Conservation (phyloP, 1,140 invertebrate genomes). For the Lucilia sericata region DNA sequence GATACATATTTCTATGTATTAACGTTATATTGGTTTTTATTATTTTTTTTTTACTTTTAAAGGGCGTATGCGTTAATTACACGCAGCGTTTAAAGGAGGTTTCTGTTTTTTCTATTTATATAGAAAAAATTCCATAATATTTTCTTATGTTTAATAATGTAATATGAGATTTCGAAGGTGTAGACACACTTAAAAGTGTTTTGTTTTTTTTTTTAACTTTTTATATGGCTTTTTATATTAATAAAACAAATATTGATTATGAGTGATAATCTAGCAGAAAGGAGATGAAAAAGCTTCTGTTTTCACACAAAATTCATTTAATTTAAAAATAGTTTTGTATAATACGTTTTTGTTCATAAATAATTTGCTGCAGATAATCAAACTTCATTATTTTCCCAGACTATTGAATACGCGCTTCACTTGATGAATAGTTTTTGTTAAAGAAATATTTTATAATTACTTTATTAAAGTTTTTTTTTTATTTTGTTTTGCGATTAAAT, state of each 20-base stretch:
- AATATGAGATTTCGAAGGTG: background rate
- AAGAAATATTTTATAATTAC: background rate
- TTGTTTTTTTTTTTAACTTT: background rate
- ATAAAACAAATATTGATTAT: background rate
- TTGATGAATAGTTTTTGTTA: background rate
- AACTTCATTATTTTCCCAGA: too few species aligned
- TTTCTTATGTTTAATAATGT: background rate
- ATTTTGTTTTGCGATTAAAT: too few species aligned
- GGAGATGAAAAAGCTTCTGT: background rate
- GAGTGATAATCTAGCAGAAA: background rate
- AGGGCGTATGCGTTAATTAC: conserved; percentile 43
- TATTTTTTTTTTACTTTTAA: conserved; percentile 13
- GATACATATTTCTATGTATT: background rate
- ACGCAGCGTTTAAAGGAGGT: conserved; percentile 2
- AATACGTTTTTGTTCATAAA: background rate
- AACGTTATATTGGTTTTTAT: background rate
- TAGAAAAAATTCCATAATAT: background rate
- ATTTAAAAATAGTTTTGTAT: background rate
- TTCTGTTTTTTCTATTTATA: background rate
- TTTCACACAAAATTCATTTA: background rate
- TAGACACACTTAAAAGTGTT: background rate
- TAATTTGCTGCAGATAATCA: background rate
- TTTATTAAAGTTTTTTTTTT: too few species aligned
- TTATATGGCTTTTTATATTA: background rate
- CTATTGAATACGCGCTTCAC: too few species aligned